Conservation (phyloP, 1,140 invertebrate species). For the Chionoecetes opilio region DNA sequence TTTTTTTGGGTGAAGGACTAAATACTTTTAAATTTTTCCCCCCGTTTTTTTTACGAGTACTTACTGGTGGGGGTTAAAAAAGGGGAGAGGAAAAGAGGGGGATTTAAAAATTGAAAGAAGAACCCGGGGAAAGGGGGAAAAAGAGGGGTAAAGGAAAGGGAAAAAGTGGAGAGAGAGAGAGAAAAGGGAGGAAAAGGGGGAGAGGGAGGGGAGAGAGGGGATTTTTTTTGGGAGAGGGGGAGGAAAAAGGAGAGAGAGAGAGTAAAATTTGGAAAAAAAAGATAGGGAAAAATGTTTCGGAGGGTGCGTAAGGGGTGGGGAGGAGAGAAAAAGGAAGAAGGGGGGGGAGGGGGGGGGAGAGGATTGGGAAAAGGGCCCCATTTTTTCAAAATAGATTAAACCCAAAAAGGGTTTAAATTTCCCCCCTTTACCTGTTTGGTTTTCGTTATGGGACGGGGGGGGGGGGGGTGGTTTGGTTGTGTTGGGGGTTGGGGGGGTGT, state of each 20-base stretch:
- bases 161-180: background rate
- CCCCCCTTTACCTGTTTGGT: background rate
- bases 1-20: background rate
- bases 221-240: background rate
- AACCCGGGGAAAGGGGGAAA: too few species aligned
- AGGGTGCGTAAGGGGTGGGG: background rate
- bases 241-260: background rate
- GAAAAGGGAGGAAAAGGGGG: background rate
- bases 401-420: constrained; percentile 30
- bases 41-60: background rate
- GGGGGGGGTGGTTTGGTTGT: too few species aligned
- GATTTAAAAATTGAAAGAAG: background rate
- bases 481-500: too few species aligned
- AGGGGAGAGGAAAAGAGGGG: background rate
- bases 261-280: background rate
- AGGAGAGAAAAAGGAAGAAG: background rate
- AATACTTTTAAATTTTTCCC: background rate
- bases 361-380: background rate
- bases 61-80: background rate
- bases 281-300: background rate
- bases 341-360: background rate
- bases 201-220: background rate
- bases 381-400: background rate
- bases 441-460: background rate
- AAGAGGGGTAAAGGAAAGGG: too few species aligned